These are phyloP conservation scores for Chrysemys picta DNA, from an alignment of 2,113 vertebrate species.

Conservation along the genomic window DNA sequence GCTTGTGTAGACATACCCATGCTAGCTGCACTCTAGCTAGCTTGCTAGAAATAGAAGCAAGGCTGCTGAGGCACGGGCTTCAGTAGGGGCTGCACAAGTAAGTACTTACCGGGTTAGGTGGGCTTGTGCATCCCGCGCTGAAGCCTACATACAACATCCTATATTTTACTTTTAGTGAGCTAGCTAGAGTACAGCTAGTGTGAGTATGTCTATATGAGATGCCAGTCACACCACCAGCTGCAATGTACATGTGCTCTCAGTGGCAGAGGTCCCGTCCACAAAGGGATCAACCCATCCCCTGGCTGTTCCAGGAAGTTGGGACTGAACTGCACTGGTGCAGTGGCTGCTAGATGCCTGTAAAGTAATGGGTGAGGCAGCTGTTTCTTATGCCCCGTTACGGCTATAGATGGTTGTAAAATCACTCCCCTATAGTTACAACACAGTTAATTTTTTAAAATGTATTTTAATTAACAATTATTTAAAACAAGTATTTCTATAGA, in stretches of 20 bases:
- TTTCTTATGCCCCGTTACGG: neutral
- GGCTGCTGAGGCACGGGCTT: neutral
- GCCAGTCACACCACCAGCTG: neutral
- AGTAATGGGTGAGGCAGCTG: neutral
- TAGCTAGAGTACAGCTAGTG: neutral
- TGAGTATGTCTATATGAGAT: neutral
- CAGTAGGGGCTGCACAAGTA: neutral
- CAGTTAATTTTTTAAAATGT: neutral
- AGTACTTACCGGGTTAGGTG: neutral
- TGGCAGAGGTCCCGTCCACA: neutral
- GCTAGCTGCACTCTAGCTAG: neutral
- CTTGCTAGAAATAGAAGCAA: neutral
- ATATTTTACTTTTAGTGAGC: neutral
- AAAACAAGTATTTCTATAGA: neutral
- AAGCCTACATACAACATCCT: neutral
- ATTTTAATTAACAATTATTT: neutral
- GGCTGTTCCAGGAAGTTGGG: neutral
- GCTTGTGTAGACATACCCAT: neutral
- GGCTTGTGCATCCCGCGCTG: neutral
- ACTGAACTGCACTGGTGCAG: fast-evolving
- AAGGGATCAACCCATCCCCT: neutral
- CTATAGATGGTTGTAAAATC: neutral
- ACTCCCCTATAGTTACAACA: neutral
- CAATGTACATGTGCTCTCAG: neutral
- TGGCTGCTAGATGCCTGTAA: neutral